Conservation (phyloP, 2,888 invertebrate species). For the Aquatica leii region DNA sequence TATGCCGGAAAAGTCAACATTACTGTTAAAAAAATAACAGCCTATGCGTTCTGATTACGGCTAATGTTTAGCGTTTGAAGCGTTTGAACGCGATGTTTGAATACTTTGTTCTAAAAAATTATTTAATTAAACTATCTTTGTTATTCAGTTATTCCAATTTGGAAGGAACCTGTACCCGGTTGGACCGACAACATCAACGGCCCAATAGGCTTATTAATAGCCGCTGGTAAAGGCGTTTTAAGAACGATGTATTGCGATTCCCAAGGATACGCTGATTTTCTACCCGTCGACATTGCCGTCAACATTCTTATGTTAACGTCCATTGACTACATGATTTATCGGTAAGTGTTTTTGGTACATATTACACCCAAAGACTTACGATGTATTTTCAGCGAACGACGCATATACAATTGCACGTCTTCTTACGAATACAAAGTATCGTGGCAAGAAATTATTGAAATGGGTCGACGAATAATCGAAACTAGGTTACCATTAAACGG, state of each 20-base stretch:
- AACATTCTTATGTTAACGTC: slow-evolving; percentile 65
- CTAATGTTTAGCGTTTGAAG: too few relatives aligned
- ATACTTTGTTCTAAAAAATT: too few relatives aligned
- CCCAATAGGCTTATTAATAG: slow-evolving; percentile 84
- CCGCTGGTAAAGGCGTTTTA: slow-evolving; percentile 88
- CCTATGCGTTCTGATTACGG: too few relatives aligned
- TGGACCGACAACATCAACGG: slow-evolving; percentile 96
- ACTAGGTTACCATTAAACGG: slow-evolving; percentile 86
- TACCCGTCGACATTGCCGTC: slow-evolving; percentile 83
- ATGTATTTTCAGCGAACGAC: slow-evolving; percentile 62
- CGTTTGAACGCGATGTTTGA: too few relatives aligned
- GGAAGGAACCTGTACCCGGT: slow-evolving; percentile 84
- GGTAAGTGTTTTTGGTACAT: slow-evolving; percentile 62
- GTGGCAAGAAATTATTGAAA: slow-evolving; percentile 88
- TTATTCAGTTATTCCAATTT: slow-evolving; percentile 79
- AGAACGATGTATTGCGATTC: slow-evolving; percentile 88
- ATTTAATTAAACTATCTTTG: too few relatives aligned
- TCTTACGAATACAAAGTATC: slow-evolving; percentile 82
- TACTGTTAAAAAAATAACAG: too few relatives aligned
- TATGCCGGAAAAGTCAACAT: too few relatives aligned
- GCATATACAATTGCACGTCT: slow-evolving; percentile 79
- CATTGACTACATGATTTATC: slow-evolving; percentile 65
- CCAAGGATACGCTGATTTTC: slow-evolving; percentile 78
- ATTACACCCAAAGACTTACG: too few relatives aligned
- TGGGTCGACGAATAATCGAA: slow-evolving; percentile 79